phyloP scores from a whole-genome alignment of 2,797 vertebrate species.

The Acanthurus tractus region DNA sequence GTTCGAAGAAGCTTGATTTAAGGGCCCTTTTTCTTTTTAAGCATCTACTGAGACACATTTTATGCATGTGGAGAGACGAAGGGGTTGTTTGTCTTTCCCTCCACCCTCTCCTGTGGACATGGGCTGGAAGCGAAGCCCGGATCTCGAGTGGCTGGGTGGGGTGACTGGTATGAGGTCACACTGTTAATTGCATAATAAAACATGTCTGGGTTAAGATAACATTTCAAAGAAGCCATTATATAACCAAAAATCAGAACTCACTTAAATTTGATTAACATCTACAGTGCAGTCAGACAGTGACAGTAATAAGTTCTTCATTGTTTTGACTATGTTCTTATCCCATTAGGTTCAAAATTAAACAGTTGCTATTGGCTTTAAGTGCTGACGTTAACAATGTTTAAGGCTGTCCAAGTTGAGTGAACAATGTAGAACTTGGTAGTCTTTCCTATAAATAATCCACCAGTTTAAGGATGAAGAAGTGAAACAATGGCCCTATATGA shows the following conservation, averaged over 20 bases:
- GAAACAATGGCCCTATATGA: constrained; percentile 26
- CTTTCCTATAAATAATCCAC: constrained; percentile 35
- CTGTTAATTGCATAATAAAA: constrained; percentile 76
- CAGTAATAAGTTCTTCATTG: background rate
- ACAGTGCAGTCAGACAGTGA: background rate
- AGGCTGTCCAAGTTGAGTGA: background rate
- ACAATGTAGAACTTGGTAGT: background rate
- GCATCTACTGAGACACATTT: constrained; percentile 58
- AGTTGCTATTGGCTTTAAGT: constrained; percentile 8
- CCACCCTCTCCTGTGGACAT: constrained; percentile 74
- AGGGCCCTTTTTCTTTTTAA: constrained; percentile 54
- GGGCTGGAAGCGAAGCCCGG: constrained; percentile 61
- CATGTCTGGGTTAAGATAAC: constrained; percentile 70
- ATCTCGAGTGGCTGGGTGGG: constrained; percentile 65
- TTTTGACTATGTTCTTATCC: constrained; percentile 12
- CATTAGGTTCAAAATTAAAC: constrained; percentile 8
- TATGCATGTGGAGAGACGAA: constrained; percentile 48
- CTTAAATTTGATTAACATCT: constrained; percentile 29
- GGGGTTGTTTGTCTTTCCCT: constrained; percentile 77
- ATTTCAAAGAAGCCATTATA: constrained; percentile 57
- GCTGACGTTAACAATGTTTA: constrained; percentile 18
- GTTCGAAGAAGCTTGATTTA: constrained; percentile 36
- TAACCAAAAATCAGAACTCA: constrained; percentile 47
- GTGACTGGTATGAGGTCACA: constrained; percentile 66
- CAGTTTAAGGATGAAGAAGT: constrained; percentile 14